Evolutionary conservation across 2,888 invertebrate species (phyloP).

Genomic region (Miltochrista miniata): DNA sequence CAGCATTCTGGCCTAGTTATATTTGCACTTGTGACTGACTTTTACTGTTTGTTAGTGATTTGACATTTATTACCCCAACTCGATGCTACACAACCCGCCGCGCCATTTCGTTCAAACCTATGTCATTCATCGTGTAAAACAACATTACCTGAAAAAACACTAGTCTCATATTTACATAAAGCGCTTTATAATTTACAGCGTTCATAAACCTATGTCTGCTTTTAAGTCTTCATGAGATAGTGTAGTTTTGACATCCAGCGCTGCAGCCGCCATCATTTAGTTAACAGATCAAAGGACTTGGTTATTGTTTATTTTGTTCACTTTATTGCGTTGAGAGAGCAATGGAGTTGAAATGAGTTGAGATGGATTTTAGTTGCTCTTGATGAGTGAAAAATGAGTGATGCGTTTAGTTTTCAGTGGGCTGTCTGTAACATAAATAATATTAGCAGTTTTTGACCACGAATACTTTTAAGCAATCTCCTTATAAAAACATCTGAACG

Average conservation of each 20-base stretch:
- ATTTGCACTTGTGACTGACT: neutral
- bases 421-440: neutral
- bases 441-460: neutral
- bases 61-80: constrained; percentile 1
- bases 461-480: neutral
- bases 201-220: constrained; percentile 67
- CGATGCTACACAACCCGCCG: neutral
- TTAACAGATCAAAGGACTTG: constrained; percentile 58
- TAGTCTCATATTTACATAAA: constrained; percentile 43
- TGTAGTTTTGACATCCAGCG: constrained; percentile 45
- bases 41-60: neutral
- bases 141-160: constrained; percentile 56
- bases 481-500: neutral
- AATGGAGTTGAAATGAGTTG: constrained; percentile 40
- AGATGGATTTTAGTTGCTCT: constrained; percentile 30
- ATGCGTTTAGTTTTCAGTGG: constrained; percentile 15
- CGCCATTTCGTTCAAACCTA: neutral
- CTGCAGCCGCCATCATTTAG: constrained; percentile 51
- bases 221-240: constrained; percentile 58
- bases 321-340: constrained; percentile 56
- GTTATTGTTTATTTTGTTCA: constrained; percentile 63
- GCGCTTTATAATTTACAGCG: constrained; percentile 61
- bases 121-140: constrained; percentile 7
- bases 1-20: neutral
- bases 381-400: constrained; percentile 28